A percentile compares a stretch with the other conserved stretches of the same genome.
Conservation (phyloP, 2,888 invertebrate species). For the Plebejus argus region DNA sequence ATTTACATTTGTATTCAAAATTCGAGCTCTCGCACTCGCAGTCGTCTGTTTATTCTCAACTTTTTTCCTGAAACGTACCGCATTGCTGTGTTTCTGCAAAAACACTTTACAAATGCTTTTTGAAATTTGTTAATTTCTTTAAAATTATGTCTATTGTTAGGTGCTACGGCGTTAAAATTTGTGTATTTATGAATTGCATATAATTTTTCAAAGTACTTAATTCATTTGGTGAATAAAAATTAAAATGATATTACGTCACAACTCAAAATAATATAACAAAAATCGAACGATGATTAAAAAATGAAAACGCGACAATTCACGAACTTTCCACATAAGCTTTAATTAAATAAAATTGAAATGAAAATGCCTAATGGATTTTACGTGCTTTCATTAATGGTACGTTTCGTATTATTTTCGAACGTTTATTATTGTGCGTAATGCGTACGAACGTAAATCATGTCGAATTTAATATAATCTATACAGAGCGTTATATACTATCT, state of each 20-base stretch:
- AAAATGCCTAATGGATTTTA: constrained; percentile 79
- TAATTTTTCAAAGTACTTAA: background rate
- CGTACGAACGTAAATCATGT: constrained; percentile 72
- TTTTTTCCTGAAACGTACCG: constrained; percentile 73
- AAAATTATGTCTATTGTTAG: constrained; percentile 18
- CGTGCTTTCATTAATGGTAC: constrained; percentile 78
- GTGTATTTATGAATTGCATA: background rate
- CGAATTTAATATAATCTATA: constrained; percentile 61
- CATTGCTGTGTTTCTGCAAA: constrained; percentile 79
- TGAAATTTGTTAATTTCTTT: constrained; percentile 34
- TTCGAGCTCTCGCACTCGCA: constrained; percentile 79
- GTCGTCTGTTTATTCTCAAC: constrained; percentile 80
- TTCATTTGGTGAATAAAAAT: background rate
- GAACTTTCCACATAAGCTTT: constrained; percentile 65
- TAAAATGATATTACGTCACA: background rate
- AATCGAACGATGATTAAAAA: constrained; percentile 32
- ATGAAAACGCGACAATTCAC: constrained; percentile 30
- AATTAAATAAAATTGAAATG: constrained; percentile 81
- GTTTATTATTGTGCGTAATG: constrained; percentile 74
- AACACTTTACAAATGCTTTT: constrained; percentile 72
- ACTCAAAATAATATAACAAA: background rate
- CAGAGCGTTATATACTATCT: background rate
- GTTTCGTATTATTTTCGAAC: constrained; percentile 76
- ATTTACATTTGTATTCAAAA: constrained; percentile 83
- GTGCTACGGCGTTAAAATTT: background rate